Evolutionary conservation across 2,888 invertebrate species (phyloP), one percentile per base, ranked within the genome.

Genomic region (Tetragonula carbonaria): DNA sequence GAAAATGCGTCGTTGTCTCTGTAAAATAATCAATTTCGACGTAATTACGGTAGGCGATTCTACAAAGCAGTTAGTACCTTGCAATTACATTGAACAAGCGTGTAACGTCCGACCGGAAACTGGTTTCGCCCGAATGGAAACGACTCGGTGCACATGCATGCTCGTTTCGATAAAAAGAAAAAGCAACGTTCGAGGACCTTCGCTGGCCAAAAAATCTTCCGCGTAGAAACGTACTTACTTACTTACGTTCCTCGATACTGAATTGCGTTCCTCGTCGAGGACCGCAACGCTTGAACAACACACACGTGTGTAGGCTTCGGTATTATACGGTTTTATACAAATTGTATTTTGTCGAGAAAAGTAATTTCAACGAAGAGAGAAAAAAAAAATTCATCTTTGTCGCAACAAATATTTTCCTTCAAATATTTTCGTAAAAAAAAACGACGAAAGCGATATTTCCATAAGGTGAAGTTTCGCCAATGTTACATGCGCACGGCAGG

Each of bases 121-220:
- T 73, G 73, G 73, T 73, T 73, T 73, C 28, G 50, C 73, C n/a
- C 62, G 73, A 62, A 73, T 73, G 73, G 73, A 73, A 73, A 73
- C 73, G 74, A 62, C 53, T 33, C 57, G 33, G 51, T 50, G 14
- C 21, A 53, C 62, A 71, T 51, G 51, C 57, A 67, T 62, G 28
- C 2, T 77, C 50, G 59, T 8, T 33, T 53, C 65, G 51, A 86
- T 82, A 88, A 88, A 87, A 87, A 88, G 80, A 88, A 86, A 79
- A 78, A 74, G 63, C 70, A 66, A 23, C 57, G 45, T 80, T 73
- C 75, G 84, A 78, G 84, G 82, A 82, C 87, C 87, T 88, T 88
- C 88, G 68, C 51, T 67, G 72, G 71, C 73, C 85, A 83, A 87
- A 87, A 87, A 84, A 82, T 88, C 84, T 88, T 83, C 86, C 87